Evolutionary conservation across 2,113 vertebrate species (phyloP).

Genomic region (Psilopsiagon aymara): DNA sequence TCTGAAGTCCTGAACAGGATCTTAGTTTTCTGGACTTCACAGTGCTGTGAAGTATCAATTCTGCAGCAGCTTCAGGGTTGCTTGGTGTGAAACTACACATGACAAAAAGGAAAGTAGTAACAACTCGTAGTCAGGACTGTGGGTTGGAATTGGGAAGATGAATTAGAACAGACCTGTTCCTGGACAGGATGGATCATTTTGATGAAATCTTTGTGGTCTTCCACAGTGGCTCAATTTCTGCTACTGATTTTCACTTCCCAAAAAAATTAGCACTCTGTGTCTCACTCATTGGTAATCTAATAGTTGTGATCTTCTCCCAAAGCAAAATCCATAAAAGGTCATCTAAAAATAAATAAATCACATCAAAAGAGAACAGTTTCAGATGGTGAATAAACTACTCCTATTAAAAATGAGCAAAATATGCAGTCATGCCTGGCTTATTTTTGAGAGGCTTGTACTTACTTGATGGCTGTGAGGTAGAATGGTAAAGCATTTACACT

Average conservation of each 20-base stretch:
- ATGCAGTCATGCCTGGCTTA: background rate
- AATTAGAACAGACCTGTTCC: background rate
- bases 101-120: background rate
- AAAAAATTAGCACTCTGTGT: background rate
- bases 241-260: background rate
- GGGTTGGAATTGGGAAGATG: background rate
- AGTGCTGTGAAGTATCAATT: background rate
- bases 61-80: background rate
- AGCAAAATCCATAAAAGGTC: background rate
- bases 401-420: slow-evolving; percentile 1
- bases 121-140: background rate
- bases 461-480: background rate
- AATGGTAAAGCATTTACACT: slow-evolving; percentile 13
- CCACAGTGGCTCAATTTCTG: background rate
- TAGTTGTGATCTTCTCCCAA: background rate
- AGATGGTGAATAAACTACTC: background rate
- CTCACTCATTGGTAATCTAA: background rate
- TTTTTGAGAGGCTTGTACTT: background rate
- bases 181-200: background rate
- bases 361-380: background rate
- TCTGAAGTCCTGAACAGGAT: background rate
- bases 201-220: background rate
- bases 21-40: background rate
- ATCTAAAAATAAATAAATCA: background rate
- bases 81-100: background rate